phyloP scores from a whole-genome alignment of 2,888 invertebrate species.

The Pasiphila rectangulata region DNA sequence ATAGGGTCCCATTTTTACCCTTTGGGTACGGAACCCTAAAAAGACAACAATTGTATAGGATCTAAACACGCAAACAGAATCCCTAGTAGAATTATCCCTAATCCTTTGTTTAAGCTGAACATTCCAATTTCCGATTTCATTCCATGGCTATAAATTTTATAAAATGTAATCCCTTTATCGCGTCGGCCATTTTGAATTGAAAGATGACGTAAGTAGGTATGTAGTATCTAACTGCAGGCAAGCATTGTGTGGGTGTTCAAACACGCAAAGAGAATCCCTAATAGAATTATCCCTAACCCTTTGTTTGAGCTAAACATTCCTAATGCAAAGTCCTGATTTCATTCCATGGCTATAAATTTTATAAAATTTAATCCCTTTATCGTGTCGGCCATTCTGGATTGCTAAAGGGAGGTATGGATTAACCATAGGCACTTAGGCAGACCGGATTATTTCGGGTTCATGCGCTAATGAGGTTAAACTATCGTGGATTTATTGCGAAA shows the following conservation, averaged over 20 bases:
- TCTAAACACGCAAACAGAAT: slow-evolving; percentile 22
- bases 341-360: slow-evolving; percentile 60
- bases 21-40: too few relatives aligned
- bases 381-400: slow-evolving; percentile 49
- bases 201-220: background rate
- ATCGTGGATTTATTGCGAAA: slow-evolving; percentile 47
- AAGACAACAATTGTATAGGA: too few relatives aligned
- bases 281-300: slow-evolving; percentile 33
- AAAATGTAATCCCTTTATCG: too few relatives aligned
- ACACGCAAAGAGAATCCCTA: slow-evolving; percentile 25
- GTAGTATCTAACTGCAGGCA: slow-evolving; percentile 10
- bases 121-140: slow-evolving; percentile 20
- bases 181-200: too few relatives aligned
- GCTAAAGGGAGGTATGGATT: slow-evolving; percentile 46
- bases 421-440: slow-evolving; percentile 24
- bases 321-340: slow-evolving; percentile 42
- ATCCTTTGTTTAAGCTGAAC: slow-evolving; percentile 34
- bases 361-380: slow-evolving; percentile 73
- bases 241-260: too few relatives aligned
- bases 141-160: background rate
- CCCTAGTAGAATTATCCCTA: slow-evolving; percentile 31
- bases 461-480: background rate
- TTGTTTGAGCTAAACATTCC: slow-evolving; percentile 33
- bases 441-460: slow-evolving; percentile 11
- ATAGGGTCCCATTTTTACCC: too few relatives aligned